Percentiles rank a stretch among this genome's conserved stretches.
These are phyloP conservation scores for Phoxinus dragarum DNA, from an alignment of 2,797 vertebrate genomes.

Conservation along the genomic window DNA sequence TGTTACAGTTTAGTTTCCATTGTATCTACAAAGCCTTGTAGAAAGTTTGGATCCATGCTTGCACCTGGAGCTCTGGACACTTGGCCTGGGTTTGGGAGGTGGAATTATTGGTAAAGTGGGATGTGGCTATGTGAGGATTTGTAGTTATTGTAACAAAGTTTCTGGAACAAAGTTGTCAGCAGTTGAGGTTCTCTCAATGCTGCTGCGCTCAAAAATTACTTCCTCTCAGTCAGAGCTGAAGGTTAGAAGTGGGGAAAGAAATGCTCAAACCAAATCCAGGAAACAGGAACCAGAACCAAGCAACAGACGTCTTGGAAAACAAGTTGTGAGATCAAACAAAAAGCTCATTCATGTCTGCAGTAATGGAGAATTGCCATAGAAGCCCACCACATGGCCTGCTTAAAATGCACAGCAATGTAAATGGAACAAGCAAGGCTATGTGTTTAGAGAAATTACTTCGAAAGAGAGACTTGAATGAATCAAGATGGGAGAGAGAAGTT, in stretches of 20 bases:
- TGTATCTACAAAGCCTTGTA: slow-evolving; percentile 2
- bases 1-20: slow-evolving; percentile 13
- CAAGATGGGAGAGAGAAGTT: background rate
- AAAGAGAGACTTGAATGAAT: slow-evolving; percentile 31
- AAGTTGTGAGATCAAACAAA: slow-evolving; percentile 73
- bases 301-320: slow-evolving; percentile 63
- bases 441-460: slow-evolving; percentile 23
- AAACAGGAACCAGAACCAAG: slow-evolving; percentile 70
- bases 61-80: slow-evolving; percentile 6
- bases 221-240: slow-evolving; percentile 66
- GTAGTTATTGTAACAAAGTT: slow-evolving; percentile 35
- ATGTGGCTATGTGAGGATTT: slow-evolving; percentile 1
- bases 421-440: slow-evolving; percentile 15
- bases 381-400: slow-evolving; percentile 55
- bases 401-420: slow-evolving; percentile 54
- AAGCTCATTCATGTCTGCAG: slow-evolving; percentile 71
- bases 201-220: slow-evolving; percentile 69
- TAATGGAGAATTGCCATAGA: slow-evolving; percentile 63
- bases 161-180: slow-evolving; percentile 46
- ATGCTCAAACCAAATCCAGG: slow-evolving; percentile 62
- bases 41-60: background rate
- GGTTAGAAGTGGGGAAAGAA: slow-evolving; percentile 53
- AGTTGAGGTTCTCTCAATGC: slow-evolving; percentile 42
- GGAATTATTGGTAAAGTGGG: slow-evolving; percentile 38
- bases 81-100: slow-evolving; percentile 19